These are phyloP conservation scores for Chaenodraco wilsoni DNA, from an alignment of 2,797 vertebrate species.

Conservation along the genomic window DNA sequence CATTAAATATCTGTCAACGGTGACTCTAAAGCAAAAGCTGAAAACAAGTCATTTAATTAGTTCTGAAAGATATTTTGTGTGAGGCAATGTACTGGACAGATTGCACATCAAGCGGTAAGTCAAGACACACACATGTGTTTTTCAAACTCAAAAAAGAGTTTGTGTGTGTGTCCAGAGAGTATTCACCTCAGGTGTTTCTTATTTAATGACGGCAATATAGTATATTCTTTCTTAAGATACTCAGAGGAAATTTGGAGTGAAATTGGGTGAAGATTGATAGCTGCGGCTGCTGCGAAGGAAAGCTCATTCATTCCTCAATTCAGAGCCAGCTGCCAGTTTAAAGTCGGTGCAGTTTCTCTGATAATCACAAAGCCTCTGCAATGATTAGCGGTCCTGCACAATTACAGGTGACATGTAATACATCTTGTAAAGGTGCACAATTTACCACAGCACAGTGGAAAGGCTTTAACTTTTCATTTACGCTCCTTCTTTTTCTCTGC, in stretches of 20 bases:
- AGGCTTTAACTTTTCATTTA: conserved; percentile 30
- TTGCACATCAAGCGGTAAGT: conserved; percentile 33
- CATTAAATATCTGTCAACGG: conserved; percentile 13
- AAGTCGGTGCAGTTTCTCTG: conserved; percentile 25
- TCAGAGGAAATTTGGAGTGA: conserved; percentile 56
- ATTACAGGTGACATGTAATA: conserved; percentile 46
- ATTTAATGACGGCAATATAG: conserved; percentile 54
- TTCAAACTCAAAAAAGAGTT: conserved; percentile 35
- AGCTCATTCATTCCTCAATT: conserved; percentile 58
- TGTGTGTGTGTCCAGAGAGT: conserved; percentile 49
- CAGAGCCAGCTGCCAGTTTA: conserved; percentile 58
- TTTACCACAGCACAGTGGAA: background rate
- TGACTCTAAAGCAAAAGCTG: conserved; percentile 16
- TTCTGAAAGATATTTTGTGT: conserved; percentile 16
- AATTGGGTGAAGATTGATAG: conserved; percentile 65
- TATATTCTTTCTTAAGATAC: conserved; percentile 43
- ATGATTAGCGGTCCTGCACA: conserved; percentile 54
- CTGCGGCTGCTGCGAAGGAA: conserved; percentile 33
- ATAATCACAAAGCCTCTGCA: conserved; percentile 51
- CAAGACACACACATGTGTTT: conserved; percentile 37
- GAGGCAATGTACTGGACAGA: conserved; percentile 22
- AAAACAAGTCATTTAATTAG: conserved; percentile 37
- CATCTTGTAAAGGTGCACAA: conserved; percentile 21
- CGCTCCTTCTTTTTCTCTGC: conserved; percentile 10
- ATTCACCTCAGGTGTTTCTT: conserved; percentile 39